Evolutionary conservation across 2,888 invertebrate species (phyloP).

Genomic region (Agonopterix alstromeriana): DNA sequence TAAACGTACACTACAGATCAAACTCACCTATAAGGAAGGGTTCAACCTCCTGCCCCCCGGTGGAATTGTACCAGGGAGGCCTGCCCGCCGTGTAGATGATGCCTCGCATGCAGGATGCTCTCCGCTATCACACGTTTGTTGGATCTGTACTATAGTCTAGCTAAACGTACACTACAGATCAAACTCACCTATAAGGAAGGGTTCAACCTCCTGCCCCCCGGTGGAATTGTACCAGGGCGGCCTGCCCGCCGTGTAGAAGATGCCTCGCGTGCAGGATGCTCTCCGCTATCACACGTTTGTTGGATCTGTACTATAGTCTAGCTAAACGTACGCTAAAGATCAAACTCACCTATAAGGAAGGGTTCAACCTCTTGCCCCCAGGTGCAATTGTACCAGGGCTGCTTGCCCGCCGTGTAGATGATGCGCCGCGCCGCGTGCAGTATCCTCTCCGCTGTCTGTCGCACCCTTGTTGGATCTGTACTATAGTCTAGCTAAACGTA

Average conservation of each 20-base stretch:
- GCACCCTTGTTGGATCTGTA: conserved; percentile 85
- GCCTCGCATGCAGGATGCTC: conserved; percentile 88
- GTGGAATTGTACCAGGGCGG: conserved; percentile 99
- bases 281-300: conserved; percentile 87
- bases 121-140: conserved; percentile 88
- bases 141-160: conserved; percentile 33
- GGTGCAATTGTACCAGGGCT: conserved; percentile 98
- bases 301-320: conserved; percentile 72
- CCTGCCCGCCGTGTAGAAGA: conserved; percentile 98
- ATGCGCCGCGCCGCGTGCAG: conserved; percentile 90
- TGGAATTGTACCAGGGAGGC: too few relatives aligned
- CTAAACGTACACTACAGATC: too few relatives aligned
- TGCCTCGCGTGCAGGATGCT: conserved; percentile 90
- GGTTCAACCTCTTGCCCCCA: conserved; percentile 98
- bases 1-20: too few relatives aligned
- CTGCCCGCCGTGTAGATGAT: conserved; percentile 99
- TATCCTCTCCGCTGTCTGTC: conserved; percentile 86
- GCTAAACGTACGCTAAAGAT: conserved; percentile 26
- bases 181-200: conserved; percentile 64
- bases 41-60: conserved; percentile 97
- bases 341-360: conserved; percentile 43
- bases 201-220: conserved; percentile 97
- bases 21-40: conserved; percentile 96
- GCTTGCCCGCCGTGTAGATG: conserved; percentile 98
- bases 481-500: conserved; percentile 21